Evolutionary conservation across 2,888 invertebrate species (phyloP).

Genomic region (Campoletis raptor): DNA sequence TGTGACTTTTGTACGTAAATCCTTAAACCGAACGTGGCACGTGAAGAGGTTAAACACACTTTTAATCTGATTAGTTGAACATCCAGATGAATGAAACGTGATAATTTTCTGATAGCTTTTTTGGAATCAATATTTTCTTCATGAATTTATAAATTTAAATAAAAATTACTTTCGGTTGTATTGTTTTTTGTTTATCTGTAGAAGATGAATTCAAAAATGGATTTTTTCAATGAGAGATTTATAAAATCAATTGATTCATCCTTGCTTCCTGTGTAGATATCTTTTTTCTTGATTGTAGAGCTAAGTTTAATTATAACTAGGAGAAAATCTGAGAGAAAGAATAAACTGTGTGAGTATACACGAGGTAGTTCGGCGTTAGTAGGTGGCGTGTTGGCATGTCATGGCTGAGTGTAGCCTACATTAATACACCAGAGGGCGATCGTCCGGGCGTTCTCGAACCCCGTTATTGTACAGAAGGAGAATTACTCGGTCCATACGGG

Average conservation of each 20-base stretch:
- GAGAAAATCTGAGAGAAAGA: constrained; percentile 40
- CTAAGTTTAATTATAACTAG: constrained; percentile 70
- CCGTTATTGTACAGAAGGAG: constrained; percentile 65
- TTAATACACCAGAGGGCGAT: constrained; percentile 51
- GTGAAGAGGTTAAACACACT: background rate
- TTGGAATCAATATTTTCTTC: background rate
- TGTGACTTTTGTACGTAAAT: background rate
- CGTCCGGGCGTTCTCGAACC: constrained; percentile 49
- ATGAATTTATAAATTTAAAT: background rate
- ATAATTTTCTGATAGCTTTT: background rate
- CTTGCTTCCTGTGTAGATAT: background rate
- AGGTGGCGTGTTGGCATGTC: constrained; percentile 71
- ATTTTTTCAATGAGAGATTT: background rate
- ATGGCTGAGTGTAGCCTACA: constrained; percentile 41
- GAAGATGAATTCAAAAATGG: too few relatives aligned
- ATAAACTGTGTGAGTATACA: constrained; percentile 48
- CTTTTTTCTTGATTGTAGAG: constrained; percentile 59
- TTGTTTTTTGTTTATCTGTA: background rate
- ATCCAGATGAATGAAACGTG: background rate
- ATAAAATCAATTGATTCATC: background rate
- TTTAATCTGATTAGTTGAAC: background rate
- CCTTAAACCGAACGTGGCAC: background rate
- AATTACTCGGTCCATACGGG: constrained; percentile 35
- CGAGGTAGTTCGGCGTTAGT: constrained; percentile 63
- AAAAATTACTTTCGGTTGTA: background rate